Conservation (phyloP, 2,888 invertebrate genomes). For the Pseudoips prasinana region DNA sequence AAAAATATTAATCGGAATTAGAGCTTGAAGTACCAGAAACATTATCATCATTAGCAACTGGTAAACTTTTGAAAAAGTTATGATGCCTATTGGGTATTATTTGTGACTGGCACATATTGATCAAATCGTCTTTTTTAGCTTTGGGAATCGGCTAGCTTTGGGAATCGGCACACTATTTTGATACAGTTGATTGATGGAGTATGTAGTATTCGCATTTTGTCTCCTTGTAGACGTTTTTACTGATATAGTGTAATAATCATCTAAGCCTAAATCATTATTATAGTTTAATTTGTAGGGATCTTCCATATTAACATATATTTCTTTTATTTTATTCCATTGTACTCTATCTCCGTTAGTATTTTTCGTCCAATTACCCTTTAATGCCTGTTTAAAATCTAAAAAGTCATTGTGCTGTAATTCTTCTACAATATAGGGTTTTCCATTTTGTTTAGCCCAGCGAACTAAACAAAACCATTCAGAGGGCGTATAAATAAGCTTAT, state of each 20-base stretch:
- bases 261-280: background rate
- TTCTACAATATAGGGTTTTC: background rate
- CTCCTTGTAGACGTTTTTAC: too few species aligned
- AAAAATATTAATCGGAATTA: too few species aligned
- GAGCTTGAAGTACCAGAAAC: too few species aligned
- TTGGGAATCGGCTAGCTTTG: background rate
- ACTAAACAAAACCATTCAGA: background rate
- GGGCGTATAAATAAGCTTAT: constrained; percentile 2
- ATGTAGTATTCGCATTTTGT: background rate
- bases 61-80: background rate
- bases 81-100: background rate
- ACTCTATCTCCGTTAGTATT: background rate
- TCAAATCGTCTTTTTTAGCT: background rate
- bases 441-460: constrained; percentile 1
- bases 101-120: background rate
- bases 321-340: background rate
- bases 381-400: background rate
- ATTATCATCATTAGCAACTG: background rate
- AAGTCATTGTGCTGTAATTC: background rate
- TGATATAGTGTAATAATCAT: background rate
- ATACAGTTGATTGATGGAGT: background rate
- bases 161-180: background rate
- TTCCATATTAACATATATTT: background rate
- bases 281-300: background rate
- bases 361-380: background rate